phyloP scores from a whole-genome alignment of 2,113 vertebrate species.

The Dryoscopus gambensis region DNA sequence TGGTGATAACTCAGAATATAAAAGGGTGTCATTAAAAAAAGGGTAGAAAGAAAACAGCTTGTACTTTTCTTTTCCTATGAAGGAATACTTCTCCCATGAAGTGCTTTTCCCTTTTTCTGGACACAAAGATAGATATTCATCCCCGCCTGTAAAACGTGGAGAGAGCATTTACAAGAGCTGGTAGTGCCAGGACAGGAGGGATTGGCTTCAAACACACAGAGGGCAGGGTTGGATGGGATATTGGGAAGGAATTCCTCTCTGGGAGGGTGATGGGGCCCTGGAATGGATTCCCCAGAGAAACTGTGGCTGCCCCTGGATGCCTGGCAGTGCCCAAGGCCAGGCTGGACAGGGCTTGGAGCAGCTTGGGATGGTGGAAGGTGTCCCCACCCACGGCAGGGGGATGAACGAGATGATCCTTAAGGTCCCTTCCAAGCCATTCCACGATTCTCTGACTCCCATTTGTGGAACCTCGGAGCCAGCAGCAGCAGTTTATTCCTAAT shows the following conservation, averaged over 20 bases:
- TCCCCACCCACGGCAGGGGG: background rate
- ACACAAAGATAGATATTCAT: background rate
- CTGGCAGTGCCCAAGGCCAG: background rate
- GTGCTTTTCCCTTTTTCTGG: background rate
- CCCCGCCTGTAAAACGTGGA: background rate
- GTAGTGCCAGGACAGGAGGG: background rate
- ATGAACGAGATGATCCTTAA: background rate
- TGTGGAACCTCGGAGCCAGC: background rate
- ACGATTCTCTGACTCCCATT: background rate
- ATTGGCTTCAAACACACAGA: background rate
- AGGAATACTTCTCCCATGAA: background rate
- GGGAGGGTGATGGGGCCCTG: background rate
- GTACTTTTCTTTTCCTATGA: background rate
- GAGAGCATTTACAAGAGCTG: background rate
- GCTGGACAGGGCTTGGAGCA: background rate
- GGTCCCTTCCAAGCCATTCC: background rate
- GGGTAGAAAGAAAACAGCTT: rapidly evolving
- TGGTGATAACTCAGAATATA: background rate
- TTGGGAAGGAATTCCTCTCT: background rate
- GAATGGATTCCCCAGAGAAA: background rate
- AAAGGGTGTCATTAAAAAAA: rapidly evolving
- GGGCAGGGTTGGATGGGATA: background rate
- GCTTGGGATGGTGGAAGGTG: rapidly evolving
- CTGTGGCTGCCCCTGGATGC: background rate
- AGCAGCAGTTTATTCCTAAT: background rate